These are phyloP conservation scores for Nephila pilipes DNA, from an alignment of 1,140 invertebrate species.

Conservation along the genomic window DNA sequence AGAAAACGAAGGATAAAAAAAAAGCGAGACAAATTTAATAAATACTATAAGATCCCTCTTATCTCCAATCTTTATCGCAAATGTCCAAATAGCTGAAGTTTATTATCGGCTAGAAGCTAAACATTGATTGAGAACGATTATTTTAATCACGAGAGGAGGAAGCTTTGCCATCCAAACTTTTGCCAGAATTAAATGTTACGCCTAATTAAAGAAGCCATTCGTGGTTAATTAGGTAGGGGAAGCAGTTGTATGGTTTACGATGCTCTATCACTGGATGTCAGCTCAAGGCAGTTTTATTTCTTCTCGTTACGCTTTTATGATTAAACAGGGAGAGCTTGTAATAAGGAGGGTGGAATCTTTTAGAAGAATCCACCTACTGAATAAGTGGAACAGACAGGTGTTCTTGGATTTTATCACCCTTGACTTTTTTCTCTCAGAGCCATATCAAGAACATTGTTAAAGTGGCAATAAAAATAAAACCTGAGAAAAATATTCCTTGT, in stretches of 20 bases:
- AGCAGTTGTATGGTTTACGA: constrained; percentile 41
- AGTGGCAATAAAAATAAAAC: constrained; percentile 34
- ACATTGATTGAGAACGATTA: constrained; percentile 28
- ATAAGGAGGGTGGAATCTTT: constrained; percentile 28
- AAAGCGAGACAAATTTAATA: not conserved
- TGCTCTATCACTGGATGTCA: constrained; percentile 47
- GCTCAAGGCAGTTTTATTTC: constrained; percentile 35
- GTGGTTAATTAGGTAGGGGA: constrained; percentile 29
- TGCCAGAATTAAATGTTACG: constrained; percentile 55
- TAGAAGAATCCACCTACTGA: not conserved
- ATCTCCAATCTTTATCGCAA: not conserved
- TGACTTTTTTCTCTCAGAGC: not conserved
- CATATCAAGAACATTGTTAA: constrained; percentile 40
- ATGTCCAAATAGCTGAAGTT: constrained; percentile 8
- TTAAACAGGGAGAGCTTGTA: constrained; percentile 14
- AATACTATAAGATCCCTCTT: not conserved
- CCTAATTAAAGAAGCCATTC: constrained; percentile 60
- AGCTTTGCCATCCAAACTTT: constrained; percentile 42
- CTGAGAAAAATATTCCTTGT: constrained; percentile 36
- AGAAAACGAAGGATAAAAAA: not conserved
- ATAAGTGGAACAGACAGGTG: constrained; percentile 63
- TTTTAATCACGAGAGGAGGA: constrained; percentile 4
- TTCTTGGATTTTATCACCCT: constrained; percentile 43
- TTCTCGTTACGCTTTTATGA: constrained; percentile 49
- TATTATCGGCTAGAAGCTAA: constrained; percentile 22